Base-by-base conservation (phyloP, 1,140 invertebrate genomes). In the Drosophila pachea region DNA sequence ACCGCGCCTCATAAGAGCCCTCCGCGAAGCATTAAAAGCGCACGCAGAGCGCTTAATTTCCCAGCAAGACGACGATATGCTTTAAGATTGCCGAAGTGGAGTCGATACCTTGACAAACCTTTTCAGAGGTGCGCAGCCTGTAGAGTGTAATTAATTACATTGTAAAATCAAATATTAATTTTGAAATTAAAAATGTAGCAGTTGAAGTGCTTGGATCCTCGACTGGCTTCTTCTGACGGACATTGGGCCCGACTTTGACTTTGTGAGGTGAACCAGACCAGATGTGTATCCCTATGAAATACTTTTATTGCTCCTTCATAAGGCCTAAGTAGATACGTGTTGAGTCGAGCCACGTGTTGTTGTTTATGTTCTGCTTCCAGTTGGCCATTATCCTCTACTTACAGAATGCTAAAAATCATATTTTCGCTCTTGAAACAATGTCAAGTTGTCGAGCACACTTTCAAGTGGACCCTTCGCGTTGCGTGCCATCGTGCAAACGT, bases 341-440 rank as follows among this genome's bases (percentile, higher is more conserved):
- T 61, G 11, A 43, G 29, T 12, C 11, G 7, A 29, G 32, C 40
- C 62, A 67, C 68, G 43, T 76, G 61, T 76, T 81, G 62, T 70
- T 58, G 66, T 65, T 61, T 50, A 45, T 55, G 49, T 61, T 60
- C 35, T 33, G 33, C 53, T 74, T 16, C n/a, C 61, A 63, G 43
- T 63, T 65, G 61, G 76, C 62, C 54, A 78, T 68, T 73, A 66
- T 64, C 47, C 54, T 63, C 42, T 53, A 43, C 75, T 54, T 65
- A 68, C 56, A 73, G 47, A 62, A 61, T 63, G 78, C 70, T 74
- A 65, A 81, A 74, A 74, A 78, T 74, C 78, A 79, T 72, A 72
- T 62, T 81, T 68, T 63, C 78, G 71, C 78, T 83, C 79, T 82
- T 82, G 72, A 83, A 83, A 82, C 78, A 82, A 82, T 82, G 78